phyloP scores from a whole-genome alignment of 2,888 invertebrate genomes.

The Calliscelio sp. region DNA sequence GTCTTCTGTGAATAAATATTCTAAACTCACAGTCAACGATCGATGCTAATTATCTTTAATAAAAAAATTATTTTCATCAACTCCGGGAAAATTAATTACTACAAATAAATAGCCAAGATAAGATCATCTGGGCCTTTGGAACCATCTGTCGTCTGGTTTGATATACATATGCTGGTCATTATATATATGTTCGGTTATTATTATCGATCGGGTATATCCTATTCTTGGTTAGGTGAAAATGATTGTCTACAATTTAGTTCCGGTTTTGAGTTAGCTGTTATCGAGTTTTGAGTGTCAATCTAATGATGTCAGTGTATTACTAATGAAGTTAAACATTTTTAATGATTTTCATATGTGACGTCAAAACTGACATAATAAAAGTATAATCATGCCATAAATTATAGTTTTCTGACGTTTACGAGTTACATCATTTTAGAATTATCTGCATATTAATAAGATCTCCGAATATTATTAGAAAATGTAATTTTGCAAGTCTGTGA shows the following conservation, averaged over 20 bases:
- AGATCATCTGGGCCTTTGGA: too few relatives aligned
- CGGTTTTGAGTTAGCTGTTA: neutral
- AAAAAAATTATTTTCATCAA: constrained; percentile 5
- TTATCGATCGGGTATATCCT: too few relatives aligned
- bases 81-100: constrained; percentile 22
- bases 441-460: constrained; percentile 26
- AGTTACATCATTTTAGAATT: constrained; percentile 16
- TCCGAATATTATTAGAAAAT: constrained; percentile 38
- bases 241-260: neutral
- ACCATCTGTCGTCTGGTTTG: too few relatives aligned
- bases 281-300: neutral
- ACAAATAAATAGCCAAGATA: too few relatives aligned
- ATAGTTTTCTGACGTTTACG: constrained; percentile 26
- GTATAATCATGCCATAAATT: constrained; percentile 26
- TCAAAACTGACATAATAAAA: constrained; percentile 34
- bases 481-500: constrained; percentile 13
- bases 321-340: too few relatives aligned
- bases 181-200: too few relatives aligned
- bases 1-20: too few relatives aligned
- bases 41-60: constrained; percentile 34
- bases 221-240: too few relatives aligned
- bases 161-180: too few relatives aligned
- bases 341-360: too few relatives aligned
- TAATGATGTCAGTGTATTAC: constrained; percentile 1
- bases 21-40: constrained; percentile 28